Evolutionary conservation across 2,888 invertebrate species (phyloP).

Genomic region (Boloria euphrosyne): DNA sequence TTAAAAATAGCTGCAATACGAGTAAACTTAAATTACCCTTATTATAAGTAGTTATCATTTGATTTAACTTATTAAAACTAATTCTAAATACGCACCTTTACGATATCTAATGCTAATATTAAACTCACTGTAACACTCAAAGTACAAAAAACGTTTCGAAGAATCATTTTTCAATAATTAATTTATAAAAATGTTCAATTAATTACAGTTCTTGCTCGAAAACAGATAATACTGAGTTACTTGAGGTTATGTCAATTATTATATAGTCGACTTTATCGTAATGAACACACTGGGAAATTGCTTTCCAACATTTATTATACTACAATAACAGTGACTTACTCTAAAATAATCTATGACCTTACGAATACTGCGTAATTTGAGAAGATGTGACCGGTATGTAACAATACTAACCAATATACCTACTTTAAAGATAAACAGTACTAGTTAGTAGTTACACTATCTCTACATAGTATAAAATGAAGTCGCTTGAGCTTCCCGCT

Average conservation of each 20-base stretch:
- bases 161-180: neutral
- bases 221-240: conserved; percentile 24
- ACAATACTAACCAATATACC: too few species aligned
- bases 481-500: too few species aligned
- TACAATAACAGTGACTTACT: too few species aligned
- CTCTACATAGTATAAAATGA: too few species aligned
- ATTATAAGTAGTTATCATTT: too few species aligned
- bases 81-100: conserved; percentile 1
- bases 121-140: conserved; percentile 2
- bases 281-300: neutral
- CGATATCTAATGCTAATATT: neutral
- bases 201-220: conserved; percentile 4
- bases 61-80: neutral
- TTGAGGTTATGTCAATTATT: conserved; percentile 21
- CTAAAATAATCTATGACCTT: too few species aligned
- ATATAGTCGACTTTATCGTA: conserved; percentile 20
- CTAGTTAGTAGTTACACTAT: too few species aligned
- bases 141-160: neutral
- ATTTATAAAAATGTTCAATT: neutral
- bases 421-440: too few species aligned
- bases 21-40: too few species aligned
- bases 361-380: too few species aligned
- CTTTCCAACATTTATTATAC: neutral
- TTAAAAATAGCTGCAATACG: too few species aligned
- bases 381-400: too few species aligned